A percentile compares a stretch with the other conserved stretches of the same genome.
Evolutionary conservation across 2,797 vertebrate genomes (phyloP).

Genomic region (Synaphobranchus kaupii): DNA sequence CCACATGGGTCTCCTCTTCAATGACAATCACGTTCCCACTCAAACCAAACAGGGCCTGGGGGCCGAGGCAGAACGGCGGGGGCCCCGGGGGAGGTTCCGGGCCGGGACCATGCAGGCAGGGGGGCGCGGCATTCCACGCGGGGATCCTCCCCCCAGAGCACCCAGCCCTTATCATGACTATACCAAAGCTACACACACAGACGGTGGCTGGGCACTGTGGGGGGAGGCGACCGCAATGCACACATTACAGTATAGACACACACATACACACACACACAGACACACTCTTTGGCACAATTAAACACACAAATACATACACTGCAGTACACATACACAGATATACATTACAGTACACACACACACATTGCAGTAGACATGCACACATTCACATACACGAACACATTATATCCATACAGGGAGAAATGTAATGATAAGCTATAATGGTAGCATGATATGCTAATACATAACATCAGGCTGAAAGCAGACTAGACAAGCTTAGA

Average conservation of each 20-base stretch:
- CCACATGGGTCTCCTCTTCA: slow-evolving; percentile 55
- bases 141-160: slow-evolving; percentile 49
- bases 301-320: not conserved
- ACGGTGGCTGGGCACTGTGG: slow-evolving; percentile 58
- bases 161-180: slow-evolving; percentile 48
- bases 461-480: not conserved
- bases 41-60: slow-evolving; percentile 57
- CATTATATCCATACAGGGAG: not conserved
- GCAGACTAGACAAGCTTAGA: not conserved
- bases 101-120: slow-evolving; percentile 23
- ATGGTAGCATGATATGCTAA: not conserved
- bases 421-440: not conserved
- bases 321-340: not conserved
- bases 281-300: not conserved
- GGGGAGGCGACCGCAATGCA: slow-evolving; percentile 46
- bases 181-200: slow-evolving; percentile 59
- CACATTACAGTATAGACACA: not conserved
- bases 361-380: not conserved
- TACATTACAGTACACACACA: not conserved
- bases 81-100: not conserved
- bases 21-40: slow-evolving; percentile 66
- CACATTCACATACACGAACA: not conserved
- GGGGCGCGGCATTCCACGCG: not conserved
- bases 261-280: slow-evolving; percentile 5
- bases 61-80: slow-evolving; percentile 44